Percentiles rank a stretch among this genome's conserved stretches.
Conservation (phyloP, 30 jellyfish, hydroid and myxozoan species). For the Rhopilema esculentum region DNA sequence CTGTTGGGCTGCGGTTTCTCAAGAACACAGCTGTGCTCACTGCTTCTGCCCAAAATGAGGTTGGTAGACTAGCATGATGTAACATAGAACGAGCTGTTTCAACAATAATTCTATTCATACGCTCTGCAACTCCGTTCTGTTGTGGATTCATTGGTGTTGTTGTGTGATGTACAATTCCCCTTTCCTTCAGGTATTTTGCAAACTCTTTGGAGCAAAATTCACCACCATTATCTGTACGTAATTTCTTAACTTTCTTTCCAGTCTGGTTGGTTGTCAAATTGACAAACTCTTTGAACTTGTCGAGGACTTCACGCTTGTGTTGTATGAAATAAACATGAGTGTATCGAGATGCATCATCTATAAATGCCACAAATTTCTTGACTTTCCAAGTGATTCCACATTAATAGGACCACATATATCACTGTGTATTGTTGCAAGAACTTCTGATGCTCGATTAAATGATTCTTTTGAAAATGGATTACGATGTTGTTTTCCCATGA, state of each 20-base stretch:
- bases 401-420: conserved; percentile 48
- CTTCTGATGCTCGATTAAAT: conserved; percentile 8
- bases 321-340: conserved; percentile 13
- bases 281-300: conserved; percentile 41
- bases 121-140: conserved; percentile 48
- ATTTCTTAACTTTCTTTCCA: conserved; percentile 17
- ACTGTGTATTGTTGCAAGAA: conserved; percentile 10
- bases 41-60: conserved; percentile 65
- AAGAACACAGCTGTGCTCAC: conserved; percentile 37
- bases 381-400: conserved; percentile 33
- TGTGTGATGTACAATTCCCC: conserved; percentile 24
- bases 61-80: conserved; percentile 41
- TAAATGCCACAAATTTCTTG: conserved; percentile 38
- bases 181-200: conserved; percentile 18
- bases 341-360: conserved; percentile 26
- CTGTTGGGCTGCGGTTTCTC: conserved; percentile 48
- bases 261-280: conserved; percentile 16
- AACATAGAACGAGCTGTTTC: conserved; percentile 38
- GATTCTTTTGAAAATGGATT: conserved; percentile 24
- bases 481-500: conserved; percentile 59
- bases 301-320: conserved; percentile 42
- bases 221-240: conserved; percentile 62
- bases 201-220: conserved; percentile 36
- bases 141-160: conserved; percentile 41
- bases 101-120: conserved; percentile 49